Evolutionary conservation across 2,888 invertebrate species (phyloP), one percentile per base, ranked within the genome.

Genomic region (Acheta domesticus): DNA sequence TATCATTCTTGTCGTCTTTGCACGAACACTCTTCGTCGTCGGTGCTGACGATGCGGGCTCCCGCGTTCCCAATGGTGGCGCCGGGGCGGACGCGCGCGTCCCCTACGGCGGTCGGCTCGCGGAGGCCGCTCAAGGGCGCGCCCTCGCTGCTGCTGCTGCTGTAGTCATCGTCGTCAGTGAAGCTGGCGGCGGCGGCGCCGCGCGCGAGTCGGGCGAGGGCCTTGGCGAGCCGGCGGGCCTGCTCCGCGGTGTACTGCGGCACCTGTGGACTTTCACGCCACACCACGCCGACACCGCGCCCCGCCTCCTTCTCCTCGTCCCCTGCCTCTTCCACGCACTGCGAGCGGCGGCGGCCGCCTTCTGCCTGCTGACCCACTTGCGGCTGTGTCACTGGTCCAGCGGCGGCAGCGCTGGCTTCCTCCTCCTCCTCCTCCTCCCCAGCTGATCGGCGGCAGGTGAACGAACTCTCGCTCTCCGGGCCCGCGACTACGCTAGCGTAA

Each of bases 251-350:
- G 62, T 62, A 62, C 62, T 76, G 62, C 73, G 78, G 49, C 11
- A 48, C n/a, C 21, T 75, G 78, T 48, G 23, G 73, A 16, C 23
- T 74, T 74, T 73, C 77, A 73, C 49, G 48, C 77, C 36, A 49
- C 75, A 21, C 74, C 12, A 21, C 74, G 73, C 21, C 48, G 77
- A 23, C n/a, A n/a, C n/a, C 36, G 48, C 48, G 48, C 49, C 74
- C 19, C 76, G 23, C 49, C 75, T 48, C 49, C 75, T 49, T n/a
- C n/a, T n/a, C n/a, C n/a, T n/a, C n/a, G n/a, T n/a, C 76, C 76
- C 14, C 62, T 8, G 2, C 62, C 62, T 19, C 62, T 12, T 11
- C 3, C 16, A 16, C 14, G 19, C 14, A 76, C n/a, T 21, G 20
- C n/a, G n/a, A n/a, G n/a, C n/a, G n/a, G n/a, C n/a, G n/a, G 49